Base-by-base conservation (phyloP, 1,140 invertebrate species). In the Littorina saxatilis region DNA sequence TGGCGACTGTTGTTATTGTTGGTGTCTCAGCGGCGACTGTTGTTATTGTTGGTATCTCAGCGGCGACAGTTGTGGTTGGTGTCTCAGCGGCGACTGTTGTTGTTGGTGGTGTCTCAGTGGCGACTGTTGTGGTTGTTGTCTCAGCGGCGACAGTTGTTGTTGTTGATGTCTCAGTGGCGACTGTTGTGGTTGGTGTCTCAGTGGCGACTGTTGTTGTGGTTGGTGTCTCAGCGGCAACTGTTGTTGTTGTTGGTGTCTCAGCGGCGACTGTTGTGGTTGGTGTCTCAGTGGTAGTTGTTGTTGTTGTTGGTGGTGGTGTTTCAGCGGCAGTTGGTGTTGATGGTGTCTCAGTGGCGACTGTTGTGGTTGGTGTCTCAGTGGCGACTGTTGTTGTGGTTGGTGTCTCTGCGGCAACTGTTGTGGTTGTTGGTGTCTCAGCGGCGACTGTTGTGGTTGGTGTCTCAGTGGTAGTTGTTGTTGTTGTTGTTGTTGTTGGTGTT, bases 231-330 rank as follows among this genome's bases (percentile, higher is more conserved):
- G n/a, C n/a, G n/a, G n/a, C n/a, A n/a, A n/a, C n/a, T 32, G 40
- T 80, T 0, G 79, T 72, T 5, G 43, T 23, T 5, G 63, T 52
- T 50, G 40, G n/a, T 52, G 63, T 72, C 1, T 29, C 27, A n/a
- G 72, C 29, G 20, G 72, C 63, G 39, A n/a, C n/a, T n/a, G 79
- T 73, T 32, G 73, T 50, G 0, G 73, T 82, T 20, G 80, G 37
- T 55, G 58, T 50, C 4, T 43, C 37, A 4, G 79, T 37, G 13
- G 29, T 40, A 1, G 27, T 37, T 50, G 74, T 82, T 27, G 73
- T 1, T 43, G n/a, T n/a, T n/a, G 40, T 50, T 29, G 15, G 58
- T 52, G 50, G 0, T 32, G 82, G 23, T 61, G 82, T 80, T 52
- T 32, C 7, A 40, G 55, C 29, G n/a, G n/a, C n/a, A n/a, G n/a